Percentiles rank a stretch among this genome's conserved stretches.
phyloP scores from a whole-genome alignment of 2,113 vertebrate species.

The Perca schrenkii region DNA sequence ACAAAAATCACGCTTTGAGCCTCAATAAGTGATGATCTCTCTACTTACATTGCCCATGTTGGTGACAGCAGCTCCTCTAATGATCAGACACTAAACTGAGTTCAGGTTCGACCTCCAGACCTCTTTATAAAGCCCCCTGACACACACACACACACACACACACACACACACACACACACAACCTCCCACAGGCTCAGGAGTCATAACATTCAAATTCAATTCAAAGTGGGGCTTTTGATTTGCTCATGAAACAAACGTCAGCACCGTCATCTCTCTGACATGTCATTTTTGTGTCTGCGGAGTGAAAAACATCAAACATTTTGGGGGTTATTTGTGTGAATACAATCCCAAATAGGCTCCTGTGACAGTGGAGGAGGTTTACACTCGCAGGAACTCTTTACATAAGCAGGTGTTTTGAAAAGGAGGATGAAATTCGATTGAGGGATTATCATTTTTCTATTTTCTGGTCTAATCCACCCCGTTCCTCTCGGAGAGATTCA shows the following conservation, averaged over 20 bases:
- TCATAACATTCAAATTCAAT: constrained; percentile 12
- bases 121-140: constrained; percentile 62
- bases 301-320: constrained; percentile 32
- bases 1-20: too few species aligned
- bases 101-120: constrained; percentile 47
- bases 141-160: constrained; percentile 44
- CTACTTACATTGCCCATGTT: constrained; percentile 42
- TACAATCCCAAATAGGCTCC: constrained; percentile 20
- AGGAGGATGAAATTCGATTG: constrained; percentile 61
- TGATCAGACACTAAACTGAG: constrained; percentile 43
- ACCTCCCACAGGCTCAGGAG: constrained; percentile 36
- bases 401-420: constrained; percentile 65
- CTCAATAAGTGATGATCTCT: background rate
- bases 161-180: constrained; percentile 23
- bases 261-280: constrained; percentile 41
- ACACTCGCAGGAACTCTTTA: constrained; percentile 34
- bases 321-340: constrained; percentile 37
- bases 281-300: constrained; percentile 27
- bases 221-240: constrained; percentile 46
- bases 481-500: constrained; percentile 27
- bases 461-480: constrained; percentile 52
- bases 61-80: constrained; percentile 40
- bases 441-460: constrained; percentile 58
- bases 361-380: constrained; percentile 4
- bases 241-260: constrained; percentile 60